Evolutionary conservation across 2,113 vertebrate species (phyloP), one percentile per base, ranked within the genome.

Genomic region (Balaeniceps rex): DNA sequence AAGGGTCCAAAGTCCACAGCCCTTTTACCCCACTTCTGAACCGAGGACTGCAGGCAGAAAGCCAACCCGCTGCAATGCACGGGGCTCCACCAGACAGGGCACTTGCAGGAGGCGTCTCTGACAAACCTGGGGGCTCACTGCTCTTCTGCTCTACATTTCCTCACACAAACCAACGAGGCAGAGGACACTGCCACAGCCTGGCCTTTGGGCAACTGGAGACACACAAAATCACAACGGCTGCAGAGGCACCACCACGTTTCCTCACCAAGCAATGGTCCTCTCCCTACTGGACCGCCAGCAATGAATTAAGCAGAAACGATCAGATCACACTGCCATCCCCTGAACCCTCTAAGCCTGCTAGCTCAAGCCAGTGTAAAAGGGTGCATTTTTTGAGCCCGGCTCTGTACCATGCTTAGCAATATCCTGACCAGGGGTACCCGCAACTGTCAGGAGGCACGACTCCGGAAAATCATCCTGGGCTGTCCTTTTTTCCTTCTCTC

Each of bases 1-100:
- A 85, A 72, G 49, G 75, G 34, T 96, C 52, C 42, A 4, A 88
- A 93, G 81, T 86, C 74, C 85, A 77, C 46, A 90, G 75, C 8
- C 18, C 42, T 87, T 79, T 65, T 36, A 95, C 77, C 61, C 69
- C 47, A 18, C 71, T 51, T 46, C 80, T 58, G 70, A 94, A 89
- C 44, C 6, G 18, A 87, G 38, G 29, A 34, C 52, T 54, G 77
- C 0, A 0, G 69, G 61, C 38, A 64, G 60, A 78, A 57, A 83
- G 76, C 28, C 60, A 65, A 58, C 6, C 34, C 29, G 83, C 36
- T 44, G 33, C 61, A 51, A 65, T 0, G 0, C 33, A 26, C 17
- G 9, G 40, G 24, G n/a, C 63, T 82, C 38, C 18, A 34, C 22
- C 9, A 25, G 52, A 52, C 34, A 68, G 25, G 40, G 18, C 7